These are phyloP conservation scores for Orbicella faveolata DNA, from an alignment of 64 coral and sea anemone genomes.

Conservation along the genomic window DNA sequence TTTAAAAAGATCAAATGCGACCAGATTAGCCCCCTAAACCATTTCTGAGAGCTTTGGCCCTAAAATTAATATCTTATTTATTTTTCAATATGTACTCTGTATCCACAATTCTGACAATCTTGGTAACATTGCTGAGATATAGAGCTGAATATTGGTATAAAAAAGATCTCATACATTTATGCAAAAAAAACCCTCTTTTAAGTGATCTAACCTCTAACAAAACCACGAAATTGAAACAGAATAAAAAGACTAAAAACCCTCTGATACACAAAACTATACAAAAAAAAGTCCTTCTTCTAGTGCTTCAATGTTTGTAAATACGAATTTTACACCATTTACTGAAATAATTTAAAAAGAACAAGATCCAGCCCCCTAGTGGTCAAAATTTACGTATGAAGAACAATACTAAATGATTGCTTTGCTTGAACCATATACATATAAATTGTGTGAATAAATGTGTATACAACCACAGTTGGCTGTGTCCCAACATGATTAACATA, in stretches of 20 bases:
- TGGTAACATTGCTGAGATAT: neutral
- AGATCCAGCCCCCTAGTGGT: too few relatives aligned
- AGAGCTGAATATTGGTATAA: too few relatives aligned
- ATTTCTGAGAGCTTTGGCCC: too few relatives aligned
- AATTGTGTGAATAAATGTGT: constrained; percentile 15
- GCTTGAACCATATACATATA: neutral
- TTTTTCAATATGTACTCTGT: too few relatives aligned
- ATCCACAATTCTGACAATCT: neutral
- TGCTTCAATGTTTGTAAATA: neutral
- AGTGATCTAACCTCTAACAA: neutral
- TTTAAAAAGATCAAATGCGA: too few relatives aligned
- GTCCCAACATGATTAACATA: neutral
- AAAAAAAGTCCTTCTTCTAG: neutral
- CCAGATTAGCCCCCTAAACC: too few relatives aligned
- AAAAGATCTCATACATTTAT: too few relatives aligned
- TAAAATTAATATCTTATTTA: too few relatives aligned
- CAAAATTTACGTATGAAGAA: too few relatives aligned
- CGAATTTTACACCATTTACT: neutral
- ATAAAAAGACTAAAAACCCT: neutral
- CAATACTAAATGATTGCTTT: neutral
- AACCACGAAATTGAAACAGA: neutral
- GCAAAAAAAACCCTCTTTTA: too few relatives aligned
- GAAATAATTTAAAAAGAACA: too few relatives aligned
- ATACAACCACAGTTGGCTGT: constrained; percentile 1
- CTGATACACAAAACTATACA: too few relatives aligned